Conservation (phyloP, 2,888 invertebrate genomes). For the Cephus spinipes region DNA sequence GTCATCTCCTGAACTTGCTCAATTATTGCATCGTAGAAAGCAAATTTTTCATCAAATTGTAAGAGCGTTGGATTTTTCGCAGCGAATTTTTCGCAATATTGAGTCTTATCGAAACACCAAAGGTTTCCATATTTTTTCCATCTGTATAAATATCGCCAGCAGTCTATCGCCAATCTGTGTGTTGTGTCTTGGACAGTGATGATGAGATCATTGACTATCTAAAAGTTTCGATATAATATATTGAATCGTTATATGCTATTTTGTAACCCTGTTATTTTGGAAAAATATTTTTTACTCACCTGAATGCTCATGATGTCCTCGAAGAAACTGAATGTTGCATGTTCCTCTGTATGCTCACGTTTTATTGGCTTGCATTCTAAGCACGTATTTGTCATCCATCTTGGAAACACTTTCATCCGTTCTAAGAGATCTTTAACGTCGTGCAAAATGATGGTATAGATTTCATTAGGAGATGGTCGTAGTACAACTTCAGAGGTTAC, state of each 20-base stretch:
- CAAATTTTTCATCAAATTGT: slow-evolving; percentile 86
- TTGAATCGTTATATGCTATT: not conserved
- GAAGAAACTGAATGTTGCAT: slow-evolving; percentile 80
- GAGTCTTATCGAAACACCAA: slow-evolving; percentile 81
- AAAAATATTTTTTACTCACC: slow-evolving; percentile 58
- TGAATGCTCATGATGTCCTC: slow-evolving; percentile 77
- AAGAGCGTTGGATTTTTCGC: slow-evolving; percentile 73
- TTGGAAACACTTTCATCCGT: slow-evolving; percentile 80
- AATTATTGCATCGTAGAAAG: slow-evolving; percentile 83
- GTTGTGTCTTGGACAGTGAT: slow-evolving; percentile 76
- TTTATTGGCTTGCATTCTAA: slow-evolving; percentile 76
- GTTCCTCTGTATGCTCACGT: slow-evolving; percentile 71
- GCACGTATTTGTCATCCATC: slow-evolving; percentile 90
- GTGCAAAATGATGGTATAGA: slow-evolving; percentile 81
- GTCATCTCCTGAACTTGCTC: slow-evolving; percentile 74
- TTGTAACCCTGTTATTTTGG: not conserved
- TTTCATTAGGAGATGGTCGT: slow-evolving; percentile 80
- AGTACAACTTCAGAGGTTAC: slow-evolving; percentile 81
- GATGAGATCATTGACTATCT: slow-evolving; percentile 77
- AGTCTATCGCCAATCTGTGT: slow-evolving; percentile 75
- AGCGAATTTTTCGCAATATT: slow-evolving; percentile 83
- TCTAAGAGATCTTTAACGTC: slow-evolving; percentile 83
- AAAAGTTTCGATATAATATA: slow-evolving; percentile 31
- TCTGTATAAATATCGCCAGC: slow-evolving; percentile 74
- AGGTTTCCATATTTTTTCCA: slow-evolving; percentile 82